These are phyloP conservation scores for Potamilus streckersoni DNA, from an alignment of 1,140 invertebrate genomes.

Conservation along the genomic window DNA sequence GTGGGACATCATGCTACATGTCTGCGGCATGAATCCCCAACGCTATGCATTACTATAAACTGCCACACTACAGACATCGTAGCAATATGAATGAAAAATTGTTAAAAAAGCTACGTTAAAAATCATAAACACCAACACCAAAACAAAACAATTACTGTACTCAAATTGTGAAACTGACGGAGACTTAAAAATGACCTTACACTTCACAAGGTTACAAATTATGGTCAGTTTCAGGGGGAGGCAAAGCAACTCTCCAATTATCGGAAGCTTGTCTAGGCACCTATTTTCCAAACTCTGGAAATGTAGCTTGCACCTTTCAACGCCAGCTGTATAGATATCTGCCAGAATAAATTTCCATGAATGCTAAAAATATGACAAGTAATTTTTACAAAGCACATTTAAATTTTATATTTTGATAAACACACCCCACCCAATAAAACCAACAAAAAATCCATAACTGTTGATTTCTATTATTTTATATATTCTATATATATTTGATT, in stretches of 20 bases:
- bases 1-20: too few relatives aligned
- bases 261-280: conserved; percentile 8
- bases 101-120: too few relatives aligned
- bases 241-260: not conserved
- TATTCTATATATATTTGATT: too few relatives aligned
- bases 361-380: conserved; percentile 1
- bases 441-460: too few relatives aligned
- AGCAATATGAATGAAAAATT: too few relatives aligned
- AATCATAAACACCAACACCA: too few relatives aligned
- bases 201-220: conserved; percentile 10
- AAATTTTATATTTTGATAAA: not conserved
- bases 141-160: too few relatives aligned
- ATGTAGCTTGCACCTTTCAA: conserved; percentile 5
- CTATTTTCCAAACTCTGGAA: conserved; percentile 8
- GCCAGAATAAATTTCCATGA: not conserved
- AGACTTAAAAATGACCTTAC: conserved; percentile 1
- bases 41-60: too few relatives aligned
- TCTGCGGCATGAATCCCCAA: too few relatives aligned
- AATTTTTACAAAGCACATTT: not conserved
- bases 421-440: not conserved
- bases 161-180: too few relatives aligned
- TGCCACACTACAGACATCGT: too few relatives aligned
- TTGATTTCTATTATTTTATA: too few relatives aligned
- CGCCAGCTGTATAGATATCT: conserved; percentile 21
- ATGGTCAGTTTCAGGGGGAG: not conserved